phyloP scores from a whole-genome alignment of 37 sponge, comb jelly and placozoan species.

The Diacarnus erythraeanus region DNA sequence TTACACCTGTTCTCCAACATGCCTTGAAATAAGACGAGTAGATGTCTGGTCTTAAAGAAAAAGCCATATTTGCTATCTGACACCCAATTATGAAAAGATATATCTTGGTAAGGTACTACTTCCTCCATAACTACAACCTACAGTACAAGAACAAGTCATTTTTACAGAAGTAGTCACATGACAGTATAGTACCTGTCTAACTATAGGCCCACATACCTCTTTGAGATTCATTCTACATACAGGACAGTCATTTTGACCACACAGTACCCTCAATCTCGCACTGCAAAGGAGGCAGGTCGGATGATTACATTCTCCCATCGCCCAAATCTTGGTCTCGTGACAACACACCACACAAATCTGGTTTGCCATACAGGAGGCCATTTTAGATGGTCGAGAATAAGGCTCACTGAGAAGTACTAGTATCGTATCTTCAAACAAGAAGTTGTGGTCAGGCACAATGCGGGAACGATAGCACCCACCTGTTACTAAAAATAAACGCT shows the following conservation, averaged over 20 bases:
- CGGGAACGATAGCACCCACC: too few species aligned
- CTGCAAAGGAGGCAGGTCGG: constrained; percentile 74
- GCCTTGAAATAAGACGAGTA: constrained; percentile 9
- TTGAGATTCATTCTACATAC: constrained; percentile 74
- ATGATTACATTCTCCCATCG: constrained; percentile 78
- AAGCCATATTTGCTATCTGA: constrained; percentile 44
- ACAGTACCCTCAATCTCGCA: constrained; percentile 72
- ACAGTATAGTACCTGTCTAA: not conserved
- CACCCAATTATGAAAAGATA: not conserved
- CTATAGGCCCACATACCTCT: constrained; percentile 16
- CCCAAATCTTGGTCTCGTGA: constrained; percentile 50
- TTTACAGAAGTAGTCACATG: not conserved
- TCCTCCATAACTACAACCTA: constrained; percentile 31
- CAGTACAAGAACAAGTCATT: not conserved
- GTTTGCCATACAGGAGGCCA: not conserved
- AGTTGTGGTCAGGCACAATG: too few species aligned
- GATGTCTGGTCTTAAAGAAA: constrained; percentile 6
- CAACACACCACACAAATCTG: constrained; percentile 53
- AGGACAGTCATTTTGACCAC: constrained; percentile 84
- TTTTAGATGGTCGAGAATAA: too few species aligned
- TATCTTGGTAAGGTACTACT: constrained; percentile 17
- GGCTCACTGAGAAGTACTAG: too few species aligned
- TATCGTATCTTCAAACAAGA: too few species aligned
- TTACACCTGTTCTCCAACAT: constrained; percentile 21
- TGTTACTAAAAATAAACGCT: too few species aligned